Evolutionary conservation across 2,797 vertebrate species (phyloP).

Genomic region (Amblyopsis hoosieri): DNA sequence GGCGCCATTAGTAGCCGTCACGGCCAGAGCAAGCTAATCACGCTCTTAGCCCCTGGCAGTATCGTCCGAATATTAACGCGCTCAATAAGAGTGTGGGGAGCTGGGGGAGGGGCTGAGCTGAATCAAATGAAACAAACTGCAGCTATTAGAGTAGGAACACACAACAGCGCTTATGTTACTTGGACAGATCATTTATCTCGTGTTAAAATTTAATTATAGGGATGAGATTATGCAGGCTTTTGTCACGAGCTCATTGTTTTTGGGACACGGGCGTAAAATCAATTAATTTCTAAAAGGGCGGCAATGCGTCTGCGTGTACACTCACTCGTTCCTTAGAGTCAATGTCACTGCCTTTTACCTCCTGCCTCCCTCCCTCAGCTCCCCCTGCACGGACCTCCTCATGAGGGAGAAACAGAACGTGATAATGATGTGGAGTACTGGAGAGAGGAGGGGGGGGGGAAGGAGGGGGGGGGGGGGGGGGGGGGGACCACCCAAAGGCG

Average conservation of each 20-base stretch:
- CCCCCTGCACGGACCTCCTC: slow-evolving; percentile 37
- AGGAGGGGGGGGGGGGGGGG: not conserved
- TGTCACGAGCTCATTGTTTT: not conserved
- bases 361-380: slow-evolving; percentile 7
- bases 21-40: slow-evolving; percentile 26
- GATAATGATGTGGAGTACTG: slow-evolving; percentile 15
- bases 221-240: not conserved
- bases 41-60: slow-evolving; percentile 18
- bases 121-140: slow-evolving; percentile 23
- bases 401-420: slow-evolving; percentile 21
- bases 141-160: slow-evolving; percentile 13
- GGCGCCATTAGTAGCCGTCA: slow-evolving; percentile 50
- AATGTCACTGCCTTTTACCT: not conserved
- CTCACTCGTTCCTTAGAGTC: not conserved
- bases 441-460: slow-evolving; percentile 20
- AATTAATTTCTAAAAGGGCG: not conserved
- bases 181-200: slow-evolving; percentile 4
- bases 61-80: slow-evolving; percentile 50
- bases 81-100: slow-evolving; percentile 20
- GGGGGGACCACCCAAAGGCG: no score
- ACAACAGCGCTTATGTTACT: not conserved
- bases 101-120: slow-evolving; percentile 29
- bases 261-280: not conserved
- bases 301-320: not conserved
- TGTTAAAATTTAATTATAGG: not conserved